A percentile compares a stretch with the other conserved stretches of the same genome.
These are phyloP conservation scores for Lytechinus variegatus DNA, from an alignment of 35 echinoderm and acorn worm species.

Conservation along the genomic window DNA sequence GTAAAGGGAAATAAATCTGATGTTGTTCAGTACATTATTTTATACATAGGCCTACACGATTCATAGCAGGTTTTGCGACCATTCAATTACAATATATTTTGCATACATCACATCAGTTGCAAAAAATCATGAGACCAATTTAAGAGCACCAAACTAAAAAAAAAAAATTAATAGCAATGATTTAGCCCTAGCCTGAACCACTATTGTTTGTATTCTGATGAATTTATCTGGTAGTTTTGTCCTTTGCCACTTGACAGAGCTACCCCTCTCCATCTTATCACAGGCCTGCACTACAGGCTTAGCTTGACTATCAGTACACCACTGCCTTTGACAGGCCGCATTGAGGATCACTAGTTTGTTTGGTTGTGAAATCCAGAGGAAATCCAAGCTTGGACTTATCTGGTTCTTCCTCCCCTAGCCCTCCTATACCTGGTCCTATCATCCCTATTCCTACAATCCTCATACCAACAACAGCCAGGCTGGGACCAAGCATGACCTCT, in stretches of 20 bases:
- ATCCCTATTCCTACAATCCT: background rate
- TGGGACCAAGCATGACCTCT: background rate
- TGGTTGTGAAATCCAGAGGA: conserved; percentile 41
- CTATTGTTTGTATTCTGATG: background rate
- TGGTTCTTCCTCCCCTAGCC: background rate
- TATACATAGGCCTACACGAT: too few relatives aligned
- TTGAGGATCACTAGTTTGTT: conserved; percentile 5
- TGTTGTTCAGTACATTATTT: too few relatives aligned
- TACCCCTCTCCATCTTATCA: background rate
- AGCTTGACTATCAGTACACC: background rate
- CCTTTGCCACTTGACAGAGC: background rate
- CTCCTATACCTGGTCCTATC: background rate
- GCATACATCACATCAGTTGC: too few relatives aligned
- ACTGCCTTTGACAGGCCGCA: conserved; percentile 10
- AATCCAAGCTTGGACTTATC: conserved; percentile 33
- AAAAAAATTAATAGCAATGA: background rate
- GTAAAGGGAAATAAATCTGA: too few relatives aligned
- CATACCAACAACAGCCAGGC: background rate
- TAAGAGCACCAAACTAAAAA: too few relatives aligned
- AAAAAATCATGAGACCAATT: too few relatives aligned
- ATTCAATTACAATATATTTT: too few relatives aligned
- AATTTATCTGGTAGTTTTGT: background rate
- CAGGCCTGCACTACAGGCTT: background rate
- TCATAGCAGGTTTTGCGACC: too few relatives aligned
- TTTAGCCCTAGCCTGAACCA: background rate